Evolutionary conservation across 2,113 vertebrate species (phyloP).

Genomic region (Chrysemys picta): DNA sequence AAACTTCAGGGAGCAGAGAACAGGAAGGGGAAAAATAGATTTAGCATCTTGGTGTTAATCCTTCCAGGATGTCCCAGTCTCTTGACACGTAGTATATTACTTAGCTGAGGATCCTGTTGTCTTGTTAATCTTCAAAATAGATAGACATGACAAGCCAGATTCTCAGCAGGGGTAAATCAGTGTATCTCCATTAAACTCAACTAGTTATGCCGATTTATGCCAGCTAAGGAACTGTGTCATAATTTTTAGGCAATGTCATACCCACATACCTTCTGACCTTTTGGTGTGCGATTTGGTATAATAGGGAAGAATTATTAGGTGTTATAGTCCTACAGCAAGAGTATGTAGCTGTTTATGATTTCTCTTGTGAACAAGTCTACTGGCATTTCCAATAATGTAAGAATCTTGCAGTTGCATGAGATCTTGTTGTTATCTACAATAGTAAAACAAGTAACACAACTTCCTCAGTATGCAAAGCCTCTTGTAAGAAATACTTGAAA

Average conservation of each 20-base stretch:
- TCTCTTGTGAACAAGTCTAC: not conserved
- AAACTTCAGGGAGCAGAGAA: constrained; percentile 10
- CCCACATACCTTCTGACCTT: constrained; percentile 16
- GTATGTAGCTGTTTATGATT: not conserved
- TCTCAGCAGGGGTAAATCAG: constrained; percentile 63
- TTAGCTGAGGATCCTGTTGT: constrained; percentile 55
- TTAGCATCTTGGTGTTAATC: constrained; percentile 8
- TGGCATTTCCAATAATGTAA: not conserved
- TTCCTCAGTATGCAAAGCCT: not conserved
- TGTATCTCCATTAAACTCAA: constrained; percentile 40
- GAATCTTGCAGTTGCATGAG: not conserved
- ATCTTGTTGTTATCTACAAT: not conserved
- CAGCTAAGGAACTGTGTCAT: constrained; percentile 42
- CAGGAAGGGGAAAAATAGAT: not conserved
- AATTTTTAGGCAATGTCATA: constrained; percentile 31
- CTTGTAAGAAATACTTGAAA: not conserved
- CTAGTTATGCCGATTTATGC: constrained; percentile 46
- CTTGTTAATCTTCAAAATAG: constrained; percentile 49
- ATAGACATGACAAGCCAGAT: constrained; percentile 40
- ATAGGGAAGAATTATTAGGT: not conserved
- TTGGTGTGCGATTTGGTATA: constrained; percentile 11
- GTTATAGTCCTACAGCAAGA: not conserved
- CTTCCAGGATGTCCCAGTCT: constrained; percentile 2
- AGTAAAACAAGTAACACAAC: not conserved
- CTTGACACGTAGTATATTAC: constrained; percentile 41